phyloP scores from a whole-genome alignment of 2,888 invertebrate genomes.

The Sabatieria punctata region DNA sequence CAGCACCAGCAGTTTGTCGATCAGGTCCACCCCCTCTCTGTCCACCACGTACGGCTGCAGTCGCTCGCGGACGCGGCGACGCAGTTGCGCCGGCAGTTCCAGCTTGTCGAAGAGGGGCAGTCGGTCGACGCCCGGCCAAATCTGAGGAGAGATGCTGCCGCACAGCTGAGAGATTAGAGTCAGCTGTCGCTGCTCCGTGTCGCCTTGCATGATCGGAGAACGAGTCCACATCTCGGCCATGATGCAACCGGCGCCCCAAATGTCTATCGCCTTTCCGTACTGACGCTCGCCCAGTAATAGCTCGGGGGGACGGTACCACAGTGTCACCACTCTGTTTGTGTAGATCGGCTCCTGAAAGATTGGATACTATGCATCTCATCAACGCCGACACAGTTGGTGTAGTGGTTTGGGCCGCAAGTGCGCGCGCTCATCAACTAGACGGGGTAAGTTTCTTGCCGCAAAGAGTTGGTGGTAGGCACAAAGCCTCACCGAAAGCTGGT shows the following conservation, averaged over 20 bases:
- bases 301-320: conserved; percentile 70
- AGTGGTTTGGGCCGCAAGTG: too few species aligned
- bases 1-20: conserved; percentile 73
- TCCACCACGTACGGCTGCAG: conserved; percentile 70
- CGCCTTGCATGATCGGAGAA: conserved; percentile 45
- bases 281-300: conserved; percentile 60
- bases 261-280: conserved; percentile 89
- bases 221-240: conserved; percentile 99
- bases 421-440: too few species aligned
- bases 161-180: conserved; percentile 85
- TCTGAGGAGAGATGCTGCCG: conserved; percentile 77
- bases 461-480: too few species aligned
- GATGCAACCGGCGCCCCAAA: conserved; percentile 83
- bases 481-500: too few species aligned
- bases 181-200: conserved; percentile 86
- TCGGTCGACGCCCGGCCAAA: conserved; percentile 80
- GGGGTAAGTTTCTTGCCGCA: too few species aligned
- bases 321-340: conserved; percentile 90
- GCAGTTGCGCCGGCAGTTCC: conserved; percentile 68
- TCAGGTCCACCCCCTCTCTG: conserved; percentile 70
- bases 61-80: conserved; percentile 41
- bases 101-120: conserved; percentile 71
- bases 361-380: too few species aligned
- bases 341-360: conserved; percentile 43
- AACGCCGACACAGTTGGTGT: too few species aligned